These are phyloP conservation scores for Mythimna vitellina DNA, from an alignment of 2,888 invertebrate species.

Conservation along the genomic window DNA sequence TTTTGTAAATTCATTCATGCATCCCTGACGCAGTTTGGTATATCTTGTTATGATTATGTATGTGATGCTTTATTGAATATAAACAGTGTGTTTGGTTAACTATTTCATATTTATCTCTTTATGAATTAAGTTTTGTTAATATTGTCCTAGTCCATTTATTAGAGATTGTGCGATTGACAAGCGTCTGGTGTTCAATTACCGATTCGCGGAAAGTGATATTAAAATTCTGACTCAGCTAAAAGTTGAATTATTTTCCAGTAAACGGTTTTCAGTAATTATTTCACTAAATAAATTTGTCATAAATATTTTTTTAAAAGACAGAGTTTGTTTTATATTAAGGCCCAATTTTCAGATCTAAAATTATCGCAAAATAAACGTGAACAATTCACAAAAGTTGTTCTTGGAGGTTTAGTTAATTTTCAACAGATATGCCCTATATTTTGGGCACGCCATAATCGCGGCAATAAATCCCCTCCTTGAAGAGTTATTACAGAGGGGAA, in stretches of 20 bases:
- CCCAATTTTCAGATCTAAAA: not conserved
- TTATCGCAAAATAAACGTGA: not conserved
- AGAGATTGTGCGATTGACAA: not conserved
- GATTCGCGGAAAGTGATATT: not conserved
- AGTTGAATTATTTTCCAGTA: not conserved
- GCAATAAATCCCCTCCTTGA: no score
- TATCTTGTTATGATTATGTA: not conserved
- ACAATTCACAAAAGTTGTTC: not conserved
- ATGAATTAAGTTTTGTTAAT: not conserved
- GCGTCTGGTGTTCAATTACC: not conserved
- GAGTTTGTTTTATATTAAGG: no score
- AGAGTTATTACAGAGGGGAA: no score
- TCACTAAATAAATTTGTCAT: no score
- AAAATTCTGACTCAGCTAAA: no score
- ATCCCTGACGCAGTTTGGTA: not conserved
- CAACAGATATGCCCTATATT: no score
- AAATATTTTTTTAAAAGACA: no score
- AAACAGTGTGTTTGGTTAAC: not conserved
- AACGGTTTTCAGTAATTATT: not conserved
- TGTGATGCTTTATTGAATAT: not conserved
- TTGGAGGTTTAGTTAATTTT: no score
- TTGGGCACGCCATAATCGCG: no score
- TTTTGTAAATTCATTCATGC: conserved; percentile 11
- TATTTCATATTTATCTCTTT: not conserved
- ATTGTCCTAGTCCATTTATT: not conserved